Evolutionary conservation across 1,140 invertebrate genomes (phyloP).

Genomic region (Chironomus striatipennis): DNA sequence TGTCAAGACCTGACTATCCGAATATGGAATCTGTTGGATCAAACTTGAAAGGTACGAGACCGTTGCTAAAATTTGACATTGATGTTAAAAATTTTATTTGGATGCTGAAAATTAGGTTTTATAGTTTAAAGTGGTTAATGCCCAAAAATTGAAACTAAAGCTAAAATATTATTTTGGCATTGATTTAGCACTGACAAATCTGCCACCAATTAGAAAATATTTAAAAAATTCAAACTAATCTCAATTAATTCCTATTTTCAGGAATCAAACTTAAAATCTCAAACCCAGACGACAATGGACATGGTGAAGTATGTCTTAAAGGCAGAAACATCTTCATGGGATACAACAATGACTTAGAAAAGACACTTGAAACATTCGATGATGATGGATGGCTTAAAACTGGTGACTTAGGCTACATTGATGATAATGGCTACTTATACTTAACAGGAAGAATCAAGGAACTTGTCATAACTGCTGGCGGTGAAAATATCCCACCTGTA

Average conservation of each 20-base stretch:
- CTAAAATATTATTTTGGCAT: no score
- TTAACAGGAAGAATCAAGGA: slow-evolving; percentile 78
- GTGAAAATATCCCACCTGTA: slow-evolving; percentile 79
- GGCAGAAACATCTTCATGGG: slow-evolving; percentile 82
- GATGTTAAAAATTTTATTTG: no score
- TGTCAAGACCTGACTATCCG: slow-evolving; percentile 22
- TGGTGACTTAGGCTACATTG: slow-evolving; percentile 67
- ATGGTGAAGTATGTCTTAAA: slow-evolving; percentile 52
- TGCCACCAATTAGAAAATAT: no score
- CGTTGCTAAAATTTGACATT: no score
- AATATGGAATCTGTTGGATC: slow-evolving; percentile 54
- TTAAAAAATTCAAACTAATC: no score
- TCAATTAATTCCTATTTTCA: slow-evolving; percentile 25
- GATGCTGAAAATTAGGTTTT: no score
- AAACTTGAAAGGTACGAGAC: slow-evolving; percentile 35
- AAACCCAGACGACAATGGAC: slow-evolving; percentile 52
- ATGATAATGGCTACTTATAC: slow-evolving; percentile 59
- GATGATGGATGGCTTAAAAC: slow-evolving; percentile 65
- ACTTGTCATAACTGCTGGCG: slow-evolving; percentile 78
- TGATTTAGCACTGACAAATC: no score
- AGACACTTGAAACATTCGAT: slow-evolving; percentile 62
- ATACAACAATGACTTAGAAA: slow-evolving; percentile 64
- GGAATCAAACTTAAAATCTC: slow-evolving; percentile 57
- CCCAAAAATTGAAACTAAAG: no score
- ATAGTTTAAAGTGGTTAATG: no score